Conservation (phyloP, 2,888 invertebrate genomes). For the Lomographa bimaculata region DNA sequence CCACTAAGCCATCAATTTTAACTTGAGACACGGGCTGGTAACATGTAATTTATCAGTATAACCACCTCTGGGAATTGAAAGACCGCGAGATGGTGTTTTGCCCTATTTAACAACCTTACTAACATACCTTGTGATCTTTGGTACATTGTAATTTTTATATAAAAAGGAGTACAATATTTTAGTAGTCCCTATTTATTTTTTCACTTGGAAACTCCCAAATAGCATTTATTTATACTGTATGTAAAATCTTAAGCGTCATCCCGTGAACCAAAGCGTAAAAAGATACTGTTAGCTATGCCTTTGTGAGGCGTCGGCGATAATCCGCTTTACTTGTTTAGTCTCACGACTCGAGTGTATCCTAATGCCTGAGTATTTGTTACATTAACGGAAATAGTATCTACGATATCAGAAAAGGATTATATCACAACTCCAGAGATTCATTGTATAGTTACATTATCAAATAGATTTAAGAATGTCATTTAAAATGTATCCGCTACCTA, state of each 20-base stretch:
- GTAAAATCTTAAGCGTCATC: constrained; percentile 34
- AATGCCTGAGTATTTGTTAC: constrained; percentile 16
- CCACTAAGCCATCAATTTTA: constrained; percentile 49
- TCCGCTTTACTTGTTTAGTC: constrained; percentile 61
- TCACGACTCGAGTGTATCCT: constrained; percentile 41
- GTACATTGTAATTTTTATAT: too few species aligned
- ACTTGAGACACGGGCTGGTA: constrained; percentile 33
- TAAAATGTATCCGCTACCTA: too few species aligned
- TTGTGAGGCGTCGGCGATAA: constrained; percentile 58
- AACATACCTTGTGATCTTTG: too few species aligned
- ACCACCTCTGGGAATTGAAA: constrained; percentile 44
- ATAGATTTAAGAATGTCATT: too few species aligned
- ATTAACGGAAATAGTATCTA: constrained; percentile 17
- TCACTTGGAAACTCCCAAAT: constrained; percentile 25
- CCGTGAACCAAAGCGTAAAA: constrained; percentile 30
- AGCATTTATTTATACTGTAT: constrained; percentile 27
- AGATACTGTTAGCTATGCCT: constrained; percentile 33
- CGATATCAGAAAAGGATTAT: constrained; percentile 5
- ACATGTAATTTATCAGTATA: constrained; percentile 50
- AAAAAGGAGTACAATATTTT: constrained; percentile 41
- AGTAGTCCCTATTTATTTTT: constrained; percentile 38
- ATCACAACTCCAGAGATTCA: neutral
- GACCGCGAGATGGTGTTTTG: constrained; percentile 43
- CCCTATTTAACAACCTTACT: constrained; percentile 46
- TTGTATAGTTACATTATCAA: too few species aligned